Conservation (phyloP, 1,140 invertebrate genomes). For the Drosophila orosa region DNA sequence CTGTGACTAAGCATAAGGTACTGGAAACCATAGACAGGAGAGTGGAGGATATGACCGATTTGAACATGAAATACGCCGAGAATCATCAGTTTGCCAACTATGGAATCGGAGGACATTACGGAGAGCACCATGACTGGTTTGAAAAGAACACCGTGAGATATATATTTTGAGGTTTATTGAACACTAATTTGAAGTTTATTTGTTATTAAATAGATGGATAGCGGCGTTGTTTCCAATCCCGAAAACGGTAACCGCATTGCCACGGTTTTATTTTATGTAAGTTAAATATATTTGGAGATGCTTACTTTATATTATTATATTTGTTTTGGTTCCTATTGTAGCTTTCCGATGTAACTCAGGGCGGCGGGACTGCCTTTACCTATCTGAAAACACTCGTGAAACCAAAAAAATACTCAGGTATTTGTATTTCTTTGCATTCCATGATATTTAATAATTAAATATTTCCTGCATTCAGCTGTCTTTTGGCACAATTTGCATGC, state of each 20-base stretch:
- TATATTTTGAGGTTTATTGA: not conserved
- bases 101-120: conserved; percentile 90
- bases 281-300: not conserved
- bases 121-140: conserved; percentile 88
- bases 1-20: conserved; percentile 90
- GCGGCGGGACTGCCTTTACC: conserved; percentile 97
- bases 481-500: conserved; percentile 98
- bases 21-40: conserved; percentile 90
- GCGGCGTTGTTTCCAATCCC: not conserved
- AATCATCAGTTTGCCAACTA: conserved; percentile 88
- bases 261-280: conserved; percentile 80
- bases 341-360: conserved; percentile 97
- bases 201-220: conserved; percentile 26
- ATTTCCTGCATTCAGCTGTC: conserved; percentile 87
- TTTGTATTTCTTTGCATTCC: not conserved
- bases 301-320: not conserved
- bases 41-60: conserved; percentile 91
- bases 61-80: conserved; percentile 89
- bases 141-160: conserved; percentile 23
- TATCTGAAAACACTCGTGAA: conserved; percentile 91
- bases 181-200: not conserved
- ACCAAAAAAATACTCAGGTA: conserved; percentile 89
- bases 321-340: conserved; percentile 79
- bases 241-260: conserved; percentile 80
- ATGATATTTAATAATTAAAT: not conserved